A percentile compares a stretch with the other conserved stretches of the same genome.
Conservation (phyloP, 1,140 invertebrate genomes). For the Pararge aegeria region DNA sequence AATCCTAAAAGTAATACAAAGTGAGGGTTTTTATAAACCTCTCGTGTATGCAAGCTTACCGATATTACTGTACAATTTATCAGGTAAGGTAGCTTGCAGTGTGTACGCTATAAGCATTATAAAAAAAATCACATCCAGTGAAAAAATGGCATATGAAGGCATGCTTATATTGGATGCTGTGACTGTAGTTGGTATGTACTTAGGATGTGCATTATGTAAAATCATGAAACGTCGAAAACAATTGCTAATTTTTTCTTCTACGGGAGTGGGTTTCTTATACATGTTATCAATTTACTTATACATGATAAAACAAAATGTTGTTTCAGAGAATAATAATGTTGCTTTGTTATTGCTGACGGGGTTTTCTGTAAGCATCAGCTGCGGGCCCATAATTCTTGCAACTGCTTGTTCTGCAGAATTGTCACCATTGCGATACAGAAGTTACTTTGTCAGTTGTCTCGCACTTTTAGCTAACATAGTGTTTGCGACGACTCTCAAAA, state of each 20-base stretch:
- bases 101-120: constrained; percentile 41
- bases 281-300: constrained; percentile 38
- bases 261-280: constrained; percentile 31
- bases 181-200: constrained; percentile 33
- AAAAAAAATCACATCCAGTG: constrained; percentile 35
- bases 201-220: constrained; percentile 34
- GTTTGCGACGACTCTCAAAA: constrained; percentile 23
- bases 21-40: not conserved
- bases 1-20: not conserved
- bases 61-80: constrained; percentile 34
- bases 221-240: constrained; percentile 30
- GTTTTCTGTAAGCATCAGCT: constrained; percentile 31
- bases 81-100: constrained; percentile 43
- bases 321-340: constrained; percentile 30
- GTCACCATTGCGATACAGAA: constrained; percentile 24
- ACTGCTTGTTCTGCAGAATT: constrained; percentile 20
- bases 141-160: constrained; percentile 26
- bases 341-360: constrained; percentile 27
- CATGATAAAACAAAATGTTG: constrained; percentile 27
- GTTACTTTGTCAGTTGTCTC: constrained; percentile 7
- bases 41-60: not conserved
- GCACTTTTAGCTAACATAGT: constrained; percentile 7
- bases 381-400: constrained; percentile 24
- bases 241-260: constrained; percentile 20
- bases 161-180: constrained; percentile 44